phyloP scores from a whole-genome alignment of 2,888 invertebrate genomes.

The Orchesella flavescens region DNA sequence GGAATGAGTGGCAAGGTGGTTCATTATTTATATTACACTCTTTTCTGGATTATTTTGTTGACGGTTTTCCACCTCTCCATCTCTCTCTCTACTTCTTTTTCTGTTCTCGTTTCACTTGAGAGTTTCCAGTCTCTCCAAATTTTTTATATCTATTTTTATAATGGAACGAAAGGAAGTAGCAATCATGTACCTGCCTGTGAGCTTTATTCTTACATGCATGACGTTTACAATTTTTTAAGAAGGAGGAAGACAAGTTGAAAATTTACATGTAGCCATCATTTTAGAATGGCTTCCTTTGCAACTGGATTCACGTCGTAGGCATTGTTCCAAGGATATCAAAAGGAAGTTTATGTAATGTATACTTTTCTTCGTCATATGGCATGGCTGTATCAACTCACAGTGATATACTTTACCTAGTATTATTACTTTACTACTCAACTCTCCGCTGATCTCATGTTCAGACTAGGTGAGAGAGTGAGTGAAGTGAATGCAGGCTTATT shows the following conservation, averaged over 20 bases:
- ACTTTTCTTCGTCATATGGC: not conserved
- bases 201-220: slow-evolving; percentile 11
- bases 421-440: not conserved
- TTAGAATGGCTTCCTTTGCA: slow-evolving; percentile 32
- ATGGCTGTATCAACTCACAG: not conserved
- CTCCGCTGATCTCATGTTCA: not conserved
- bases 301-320: slow-evolving; percentile 6
- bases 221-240: slow-evolving; percentile 26
- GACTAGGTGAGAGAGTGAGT: too few species aligned
- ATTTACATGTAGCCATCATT: slow-evolving; percentile 21
- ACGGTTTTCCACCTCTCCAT: too few species aligned
- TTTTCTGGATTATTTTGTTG: not conserved
- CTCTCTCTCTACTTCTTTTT: not conserved
- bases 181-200: slow-evolving; percentile 39
- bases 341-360: slow-evolving; percentile 22
- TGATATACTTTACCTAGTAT: not conserved
- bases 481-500: not conserved
- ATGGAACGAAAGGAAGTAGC: slow-evolving; percentile 59
- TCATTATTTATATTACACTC: slow-evolving; percentile 8
- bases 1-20: slow-evolving; percentile 20
- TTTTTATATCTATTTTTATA: slow-evolving; percentile 10
- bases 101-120: slow-evolving; percentile 17
- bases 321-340: slow-evolving; percentile 12
- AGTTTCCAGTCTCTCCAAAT: not conserved
- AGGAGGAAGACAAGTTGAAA: slow-evolving; percentile 4